These are phyloP conservation scores for Brachionus asplanchnoidis DNA, from an alignment of 1,140 invertebrate species.

Conservation along the genomic window DNA sequence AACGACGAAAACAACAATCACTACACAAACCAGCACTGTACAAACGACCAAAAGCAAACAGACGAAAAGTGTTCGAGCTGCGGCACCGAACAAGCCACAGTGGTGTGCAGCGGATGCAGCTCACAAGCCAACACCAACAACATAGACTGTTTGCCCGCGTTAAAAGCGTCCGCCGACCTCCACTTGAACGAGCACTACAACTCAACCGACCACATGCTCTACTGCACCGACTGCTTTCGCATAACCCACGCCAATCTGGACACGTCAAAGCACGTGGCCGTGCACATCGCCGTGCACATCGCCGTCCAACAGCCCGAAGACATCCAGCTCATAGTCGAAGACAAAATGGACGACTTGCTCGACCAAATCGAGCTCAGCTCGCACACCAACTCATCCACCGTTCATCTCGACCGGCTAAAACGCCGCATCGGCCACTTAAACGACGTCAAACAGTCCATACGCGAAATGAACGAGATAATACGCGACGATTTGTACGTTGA, in stretches of 20 bases:
- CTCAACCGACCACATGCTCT: background rate
- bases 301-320: background rate
- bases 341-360: constrained; percentile 19
- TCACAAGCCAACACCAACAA: background rate
- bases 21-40: background rate
- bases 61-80: background rate
- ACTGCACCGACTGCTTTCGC: constrained; percentile 2
- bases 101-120: background rate
- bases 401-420: background rate
- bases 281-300: background rate
- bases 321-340: background rate
- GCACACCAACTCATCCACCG: background rate
- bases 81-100: background rate
- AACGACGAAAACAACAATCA: constrained; percentile 11
- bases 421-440: background rate
- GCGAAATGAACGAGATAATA: constrained; percentile 29
- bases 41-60: background rate
- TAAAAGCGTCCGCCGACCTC: background rate
- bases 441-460: constrained; percentile 15
- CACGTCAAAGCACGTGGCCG: background rate
- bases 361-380: background rate
- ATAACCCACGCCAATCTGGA: background rate
- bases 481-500: constrained; percentile 2
- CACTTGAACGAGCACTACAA: background rate
- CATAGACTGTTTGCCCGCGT: background rate